Percentiles rank a stretch among this genome's conserved stretches.
Conservation (phyloP, 2,888 invertebrate species). For the Oscheius sp. region DNA sequence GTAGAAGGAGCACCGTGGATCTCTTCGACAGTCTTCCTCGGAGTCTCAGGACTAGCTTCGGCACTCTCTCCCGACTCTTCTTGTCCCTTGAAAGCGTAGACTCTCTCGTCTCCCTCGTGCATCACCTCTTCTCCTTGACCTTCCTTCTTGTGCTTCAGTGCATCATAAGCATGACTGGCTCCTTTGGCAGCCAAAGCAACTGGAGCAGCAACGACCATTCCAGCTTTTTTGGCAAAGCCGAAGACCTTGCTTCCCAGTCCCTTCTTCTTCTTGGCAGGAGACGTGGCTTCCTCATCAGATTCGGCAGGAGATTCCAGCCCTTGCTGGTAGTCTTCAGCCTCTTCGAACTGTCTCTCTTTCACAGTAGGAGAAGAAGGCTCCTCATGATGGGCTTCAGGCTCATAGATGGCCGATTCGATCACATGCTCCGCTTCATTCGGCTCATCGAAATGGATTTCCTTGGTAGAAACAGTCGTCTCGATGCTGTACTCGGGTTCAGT, state of each 20-base stretch:
- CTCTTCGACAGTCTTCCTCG: constrained; percentile 10
- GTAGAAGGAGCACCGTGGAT: too few relatives aligned
- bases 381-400: constrained; percentile 11
- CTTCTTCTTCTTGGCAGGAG: constrained; percentile 13
- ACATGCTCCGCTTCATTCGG: constrained; percentile 17
- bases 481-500: constrained; percentile 6
- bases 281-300: constrained; percentile 14
- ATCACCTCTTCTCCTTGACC: constrained; percentile 19
- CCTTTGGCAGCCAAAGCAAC: constrained; percentile 58
- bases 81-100: constrained; percentile 25
- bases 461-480: constrained; percentile 16
- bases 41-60: not conserved
- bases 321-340: constrained; percentile 20
- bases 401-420: constrained; percentile 9
- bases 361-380: constrained; percentile 14
- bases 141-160: constrained; percentile 14
- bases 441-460: constrained; percentile 24
- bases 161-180: constrained; percentile 44
- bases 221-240: constrained; percentile 52
- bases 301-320: constrained; percentile 17
- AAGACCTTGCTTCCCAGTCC: constrained; percentile 20
- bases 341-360: constrained; percentile 11
- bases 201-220: constrained; percentile 60
- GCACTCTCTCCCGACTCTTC: constrained; percentile 18
- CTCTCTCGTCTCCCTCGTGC: constrained; percentile 26